phyloP scores from a whole-genome alignment of 2,888 invertebrate species.

The Chymomyza caudatula region DNA sequence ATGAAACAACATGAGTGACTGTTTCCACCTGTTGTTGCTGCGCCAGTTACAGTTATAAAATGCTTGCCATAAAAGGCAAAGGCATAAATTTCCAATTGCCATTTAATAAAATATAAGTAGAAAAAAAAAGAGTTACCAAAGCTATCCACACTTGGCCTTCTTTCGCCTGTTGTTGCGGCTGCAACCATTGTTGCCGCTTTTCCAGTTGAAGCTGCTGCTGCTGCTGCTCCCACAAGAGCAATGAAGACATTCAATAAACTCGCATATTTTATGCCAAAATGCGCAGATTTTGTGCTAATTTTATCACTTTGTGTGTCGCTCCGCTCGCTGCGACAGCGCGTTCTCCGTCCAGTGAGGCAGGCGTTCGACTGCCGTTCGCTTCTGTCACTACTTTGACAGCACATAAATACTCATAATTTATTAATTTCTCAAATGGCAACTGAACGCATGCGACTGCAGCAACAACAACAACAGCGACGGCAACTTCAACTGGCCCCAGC shows the following conservation, averaged over 20 bases:
- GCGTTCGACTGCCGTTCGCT: constrained; percentile 53
- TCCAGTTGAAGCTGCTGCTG: neutral
- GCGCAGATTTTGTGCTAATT: constrained; percentile 77
- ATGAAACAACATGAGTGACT: neutral
- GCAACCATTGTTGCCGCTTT: neutral
- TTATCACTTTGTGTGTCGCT: constrained; percentile 78
- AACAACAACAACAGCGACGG: constrained; percentile 4
- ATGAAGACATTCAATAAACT: constrained; percentile 71
- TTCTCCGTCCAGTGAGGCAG: neutral
- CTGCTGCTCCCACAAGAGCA: constrained; percentile 33
- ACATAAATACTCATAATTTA: constrained; percentile 78
- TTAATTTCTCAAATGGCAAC: constrained; percentile 59
- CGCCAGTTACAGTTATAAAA: constrained; percentile 56
- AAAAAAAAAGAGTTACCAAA: neutral
- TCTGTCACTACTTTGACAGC: constrained; percentile 75
- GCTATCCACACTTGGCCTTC: neutral
- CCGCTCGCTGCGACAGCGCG: constrained; percentile 39
- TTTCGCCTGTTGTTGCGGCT: neutral
- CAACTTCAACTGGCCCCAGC: constrained; percentile 1
- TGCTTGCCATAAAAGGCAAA: constrained; percentile 56
- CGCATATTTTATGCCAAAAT: constrained; percentile 52
- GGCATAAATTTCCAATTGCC: constrained; percentile 66
- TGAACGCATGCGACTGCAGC: constrained; percentile 1
- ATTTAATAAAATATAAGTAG: neutral
- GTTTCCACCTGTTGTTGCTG: constrained; percentile 24